phyloP scores from a whole-genome alignment of 92 coral and sea anemone species.

The Porites evermanni region DNA sequence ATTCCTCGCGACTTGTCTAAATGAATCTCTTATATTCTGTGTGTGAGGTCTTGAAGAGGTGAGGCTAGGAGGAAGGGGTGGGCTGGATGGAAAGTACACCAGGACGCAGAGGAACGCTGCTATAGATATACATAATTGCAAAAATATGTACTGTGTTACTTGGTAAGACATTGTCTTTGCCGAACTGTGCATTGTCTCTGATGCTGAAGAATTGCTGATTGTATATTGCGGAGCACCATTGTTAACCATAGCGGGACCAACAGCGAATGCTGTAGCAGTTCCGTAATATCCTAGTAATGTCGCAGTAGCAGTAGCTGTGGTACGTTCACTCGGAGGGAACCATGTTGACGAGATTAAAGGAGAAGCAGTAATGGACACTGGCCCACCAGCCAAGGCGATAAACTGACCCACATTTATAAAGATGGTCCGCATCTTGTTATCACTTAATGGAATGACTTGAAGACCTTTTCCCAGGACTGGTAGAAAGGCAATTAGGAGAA shows the following conservation, averaged over 20 bases:
- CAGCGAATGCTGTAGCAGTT: conserved; percentile 61
- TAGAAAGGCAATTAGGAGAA: conserved; percentile 66
- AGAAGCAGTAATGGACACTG: conserved; percentile 77
- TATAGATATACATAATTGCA: conserved; percentile 60
- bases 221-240: background rate
- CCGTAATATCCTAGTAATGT: conserved; percentile 75
- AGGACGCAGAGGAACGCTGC: conserved; percentile 59
- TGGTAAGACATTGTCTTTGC: conserved; percentile 6
- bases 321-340: conserved; percentile 86
- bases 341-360: conserved; percentile 87
- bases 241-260: conserved; percentile 83
- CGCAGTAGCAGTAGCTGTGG: conserved; percentile 81
- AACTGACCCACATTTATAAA: conserved; percentile 80
- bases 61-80: conserved; percentile 82
- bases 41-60: conserved; percentile 44
- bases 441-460: conserved; percentile 68
- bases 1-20: conserved; percentile 21
- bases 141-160: conserved; percentile 42
- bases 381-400: conserved; percentile 60
- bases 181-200: background rate
- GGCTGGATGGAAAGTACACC: conserved; percentile 81
- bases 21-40: conserved; percentile 24
- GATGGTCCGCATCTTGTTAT: conserved; percentile 43
- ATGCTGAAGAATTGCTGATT: background rate
- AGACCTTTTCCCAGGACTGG: conserved; percentile 72